phyloP scores from a whole-genome alignment of 2,797 vertebrate species.

The Streptopelia turtur region DNA sequence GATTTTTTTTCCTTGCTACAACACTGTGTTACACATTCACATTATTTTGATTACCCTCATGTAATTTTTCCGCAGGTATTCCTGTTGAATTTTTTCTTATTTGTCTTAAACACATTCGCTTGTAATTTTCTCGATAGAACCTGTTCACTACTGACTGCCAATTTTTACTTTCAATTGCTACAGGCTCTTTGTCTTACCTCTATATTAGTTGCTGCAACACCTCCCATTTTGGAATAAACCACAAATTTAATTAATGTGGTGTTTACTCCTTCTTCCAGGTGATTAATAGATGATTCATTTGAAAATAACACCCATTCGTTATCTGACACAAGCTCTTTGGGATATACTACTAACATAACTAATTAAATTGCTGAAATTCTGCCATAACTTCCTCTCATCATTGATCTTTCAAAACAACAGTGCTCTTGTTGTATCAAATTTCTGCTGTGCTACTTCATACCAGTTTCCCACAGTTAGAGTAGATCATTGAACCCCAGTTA shows the following conservation, averaged over 20 bases:
- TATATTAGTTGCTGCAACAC: background rate
- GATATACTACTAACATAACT: background rate
- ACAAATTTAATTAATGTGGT: background rate
- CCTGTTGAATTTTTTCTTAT: background rate
- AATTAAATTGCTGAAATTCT: constrained; percentile 41
- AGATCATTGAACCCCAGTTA: background rate
- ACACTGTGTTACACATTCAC: background rate
- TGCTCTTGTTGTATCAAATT: background rate
- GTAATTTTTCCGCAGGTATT: background rate
- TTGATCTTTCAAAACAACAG: constrained; percentile 19
- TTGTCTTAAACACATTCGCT: background rate
- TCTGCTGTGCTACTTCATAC: background rate
- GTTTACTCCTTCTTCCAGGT: background rate
- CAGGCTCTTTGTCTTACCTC: background rate
- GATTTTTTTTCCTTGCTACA: background rate
- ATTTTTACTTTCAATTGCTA: background rate
- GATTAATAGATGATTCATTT: constrained; percentile 15
- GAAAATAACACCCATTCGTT: background rate
- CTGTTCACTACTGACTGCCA: background rate
- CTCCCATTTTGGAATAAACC: background rate
- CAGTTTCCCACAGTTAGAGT: background rate
- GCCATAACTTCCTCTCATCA: background rate
- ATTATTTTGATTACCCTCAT: background rate
- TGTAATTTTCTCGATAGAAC: background rate
- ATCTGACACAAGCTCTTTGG: background rate